Base-by-base conservation (phyloP, 1,140 invertebrate species). In the Bombus waltoni region DNA sequence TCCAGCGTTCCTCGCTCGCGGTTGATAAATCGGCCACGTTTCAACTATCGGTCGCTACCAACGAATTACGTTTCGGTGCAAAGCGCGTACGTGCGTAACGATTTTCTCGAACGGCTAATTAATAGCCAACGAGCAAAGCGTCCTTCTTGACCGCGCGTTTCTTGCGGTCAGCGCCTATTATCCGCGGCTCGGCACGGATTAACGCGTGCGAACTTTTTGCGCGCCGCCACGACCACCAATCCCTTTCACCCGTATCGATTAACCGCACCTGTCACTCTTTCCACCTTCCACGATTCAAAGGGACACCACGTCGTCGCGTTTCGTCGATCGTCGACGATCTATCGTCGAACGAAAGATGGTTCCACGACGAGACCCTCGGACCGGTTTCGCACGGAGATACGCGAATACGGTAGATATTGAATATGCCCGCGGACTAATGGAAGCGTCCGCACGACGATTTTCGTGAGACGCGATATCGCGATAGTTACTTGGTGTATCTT, bases 181-280 rank as follows among this genome's bases (percentile, higher is more conserved):
- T 87, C 81, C 79, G n/a, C 53, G 66, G 57, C n/a, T 47, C 83
- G 47, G 59, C 74, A 25, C 83, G 81, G 78, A 90, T 90, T 90
- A 90, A 86, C 80, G 73, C 81, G 85, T 76, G 47, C 57, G 40
- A 66, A 53, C 47, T 87, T 90, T 88, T 86, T 90, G 86, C 57
- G 9, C 35, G 2, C 32, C n/a, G 25, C 53, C 53, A 18, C 75
- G 66, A 66, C 59, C 70, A 42, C 72, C 82, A 75, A 81, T 72
- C 57, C 85, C 89, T 90, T 90, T 90, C 89, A 90, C 88, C 84
- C 53, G 80, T 83, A 76, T 72, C 68, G 66, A 85, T 85, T 40
- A 47, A 81, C 35, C 71, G 83, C 83, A 85, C 83, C 83, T 85
- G 83, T 81, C 78, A 38, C 44, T 57, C 70, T 74, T 66, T 53